Conservation (phyloP, 2,113 vertebrate species). For the Prolemur simus region DNA sequence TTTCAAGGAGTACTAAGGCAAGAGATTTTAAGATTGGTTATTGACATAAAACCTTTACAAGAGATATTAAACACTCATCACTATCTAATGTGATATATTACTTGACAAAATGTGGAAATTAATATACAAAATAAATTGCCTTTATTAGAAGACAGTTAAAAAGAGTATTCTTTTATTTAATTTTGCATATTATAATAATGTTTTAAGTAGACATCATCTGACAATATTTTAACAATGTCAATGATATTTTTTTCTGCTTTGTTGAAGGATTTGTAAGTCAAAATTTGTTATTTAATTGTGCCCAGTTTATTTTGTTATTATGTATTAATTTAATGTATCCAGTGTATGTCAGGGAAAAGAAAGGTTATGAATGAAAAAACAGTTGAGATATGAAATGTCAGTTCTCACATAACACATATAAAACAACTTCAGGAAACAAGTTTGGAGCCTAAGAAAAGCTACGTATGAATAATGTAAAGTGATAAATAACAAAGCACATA, state of each 20-base stretch:
- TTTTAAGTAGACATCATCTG: background rate
- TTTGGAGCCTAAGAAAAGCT: background rate
- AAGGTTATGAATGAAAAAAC: conserved; percentile 14
- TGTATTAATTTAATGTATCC: background rate
- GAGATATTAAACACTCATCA: background rate
- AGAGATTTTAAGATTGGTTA: background rate
- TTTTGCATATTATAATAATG: background rate
- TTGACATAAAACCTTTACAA: background rate
- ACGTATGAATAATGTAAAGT: background rate
- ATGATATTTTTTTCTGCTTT: background rate
- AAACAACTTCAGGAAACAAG: background rate
- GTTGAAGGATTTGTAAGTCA: background rate
- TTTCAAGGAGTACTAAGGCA: background rate
- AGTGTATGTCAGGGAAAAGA: background rate
- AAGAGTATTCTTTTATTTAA: background rate
- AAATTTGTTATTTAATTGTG: conserved; percentile 15
- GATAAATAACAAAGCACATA: background rate
- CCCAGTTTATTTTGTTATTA: background rate
- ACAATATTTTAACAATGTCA: background rate
- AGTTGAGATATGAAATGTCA: background rate
- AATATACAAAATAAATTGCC: background rate
- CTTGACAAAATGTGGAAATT: background rate
- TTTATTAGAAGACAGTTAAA: conserved; percentile 16
- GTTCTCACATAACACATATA: background rate
- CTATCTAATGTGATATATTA: background rate